Conservation (phyloP, 2,797 vertebrate genomes). For the Valencia hispanica region DNA sequence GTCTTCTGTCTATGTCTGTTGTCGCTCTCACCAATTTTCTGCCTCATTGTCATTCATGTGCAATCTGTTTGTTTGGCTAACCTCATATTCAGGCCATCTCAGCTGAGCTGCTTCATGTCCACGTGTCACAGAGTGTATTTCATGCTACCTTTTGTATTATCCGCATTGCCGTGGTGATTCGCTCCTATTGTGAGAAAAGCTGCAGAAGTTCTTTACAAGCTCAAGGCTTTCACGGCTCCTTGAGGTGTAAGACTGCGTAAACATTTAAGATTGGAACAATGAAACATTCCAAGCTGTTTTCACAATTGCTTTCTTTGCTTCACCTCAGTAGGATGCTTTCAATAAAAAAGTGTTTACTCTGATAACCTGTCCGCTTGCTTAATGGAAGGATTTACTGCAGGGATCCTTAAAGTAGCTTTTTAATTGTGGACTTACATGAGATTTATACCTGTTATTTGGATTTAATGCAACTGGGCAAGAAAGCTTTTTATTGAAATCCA, state of each 20-base stretch:
- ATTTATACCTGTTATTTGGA: constrained; percentile 46
- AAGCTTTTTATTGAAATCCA: not conserved
- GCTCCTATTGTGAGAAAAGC: constrained; percentile 37
- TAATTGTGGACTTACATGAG: constrained; percentile 3
- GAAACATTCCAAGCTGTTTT: constrained; percentile 42
- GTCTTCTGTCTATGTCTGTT: constrained; percentile 58
- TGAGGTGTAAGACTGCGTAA: constrained; percentile 42
- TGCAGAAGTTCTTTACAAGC: constrained; percentile 46
- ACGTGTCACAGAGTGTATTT: constrained; percentile 54
- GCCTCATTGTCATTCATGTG: constrained; percentile 78
- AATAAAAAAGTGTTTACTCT: constrained; percentile 36
- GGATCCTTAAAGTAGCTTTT: constrained; percentile 2
- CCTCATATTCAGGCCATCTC: constrained; percentile 56
- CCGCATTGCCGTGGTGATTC: constrained; percentile 53
- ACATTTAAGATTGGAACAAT: constrained; percentile 50
- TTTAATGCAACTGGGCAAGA: not conserved
- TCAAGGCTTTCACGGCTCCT: constrained; percentile 52
- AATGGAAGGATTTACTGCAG: constrained; percentile 29
- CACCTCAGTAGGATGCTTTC: constrained; percentile 30
- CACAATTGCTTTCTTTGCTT: constrained; percentile 36
- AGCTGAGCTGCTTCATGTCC: constrained; percentile 56
- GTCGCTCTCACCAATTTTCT: constrained; percentile 71
- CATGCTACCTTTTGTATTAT: constrained; percentile 63
- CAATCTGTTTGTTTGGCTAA: constrained; percentile 77
- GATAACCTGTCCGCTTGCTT: constrained; percentile 39